Percentiles rank a stretch among this genome's conserved stretches.
Conservation (phyloP, 2,113 vertebrate species). For the Lamprotornis superbus region DNA sequence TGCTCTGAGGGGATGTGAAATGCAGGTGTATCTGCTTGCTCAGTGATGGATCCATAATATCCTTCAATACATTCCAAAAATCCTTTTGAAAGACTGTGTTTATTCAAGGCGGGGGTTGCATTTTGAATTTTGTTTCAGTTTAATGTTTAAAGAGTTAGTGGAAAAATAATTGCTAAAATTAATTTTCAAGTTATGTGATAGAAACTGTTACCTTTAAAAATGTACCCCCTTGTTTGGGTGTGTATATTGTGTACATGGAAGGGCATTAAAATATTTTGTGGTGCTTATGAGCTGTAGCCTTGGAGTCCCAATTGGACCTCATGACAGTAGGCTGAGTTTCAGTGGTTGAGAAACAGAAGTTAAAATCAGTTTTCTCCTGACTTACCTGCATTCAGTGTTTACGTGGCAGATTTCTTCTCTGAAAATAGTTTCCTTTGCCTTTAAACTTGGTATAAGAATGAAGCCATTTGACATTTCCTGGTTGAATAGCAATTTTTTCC, state of each 20-base stretch:
- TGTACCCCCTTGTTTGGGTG: background rate
- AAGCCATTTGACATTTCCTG: background rate
- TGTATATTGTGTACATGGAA: background rate
- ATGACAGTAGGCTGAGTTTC: background rate
- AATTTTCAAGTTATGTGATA: background rate
- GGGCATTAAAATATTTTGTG: background rate
- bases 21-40: background rate
- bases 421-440: background rate
- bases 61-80: background rate
- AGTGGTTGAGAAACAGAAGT: background rate
- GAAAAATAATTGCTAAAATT: background rate
- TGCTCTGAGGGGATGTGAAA: background rate
- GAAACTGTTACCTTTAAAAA: background rate
- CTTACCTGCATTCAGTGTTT: background rate
- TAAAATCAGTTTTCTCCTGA: background rate
- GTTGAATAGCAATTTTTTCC: background rate
- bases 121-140: background rate
- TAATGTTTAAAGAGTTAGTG: background rate
- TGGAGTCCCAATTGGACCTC: background rate
- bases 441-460: background rate
- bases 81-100: background rate
- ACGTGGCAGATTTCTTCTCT: background rate
- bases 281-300: background rate
- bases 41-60: background rate
- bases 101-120: background rate